These are phyloP conservation scores for Barbus barbus DNA, from an alignment of 2,113 vertebrate species.

Conservation along the genomic window DNA sequence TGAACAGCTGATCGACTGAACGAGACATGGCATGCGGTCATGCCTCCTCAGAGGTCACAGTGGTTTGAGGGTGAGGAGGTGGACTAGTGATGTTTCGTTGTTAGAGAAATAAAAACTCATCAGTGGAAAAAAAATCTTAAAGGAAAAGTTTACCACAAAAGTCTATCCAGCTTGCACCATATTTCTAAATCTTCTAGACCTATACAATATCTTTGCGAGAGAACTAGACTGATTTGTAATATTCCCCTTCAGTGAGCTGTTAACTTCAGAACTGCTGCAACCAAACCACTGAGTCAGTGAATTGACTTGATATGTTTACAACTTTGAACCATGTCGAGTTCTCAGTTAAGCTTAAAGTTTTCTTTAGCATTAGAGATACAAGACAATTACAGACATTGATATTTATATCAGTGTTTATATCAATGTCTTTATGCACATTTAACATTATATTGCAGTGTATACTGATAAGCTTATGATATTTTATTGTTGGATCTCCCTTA, in stretches of 20 bases:
- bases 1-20: constrained; percentile 2
- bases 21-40: background rate
- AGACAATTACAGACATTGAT: too few species aligned
- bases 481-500: background rate
- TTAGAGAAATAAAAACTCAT: background rate
- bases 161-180: background rate
- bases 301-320: too few species aligned
- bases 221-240: background rate
- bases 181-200: background rate
- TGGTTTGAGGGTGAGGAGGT: background rate
- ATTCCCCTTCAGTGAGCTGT: background rate
- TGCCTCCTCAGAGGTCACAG: background rate
- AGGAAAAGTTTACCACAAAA: background rate
- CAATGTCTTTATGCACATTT: too few species aligned
- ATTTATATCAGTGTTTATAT: too few species aligned
- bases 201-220: background rate
- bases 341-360: too few species aligned
- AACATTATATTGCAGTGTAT: too few species aligned
- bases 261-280: background rate
- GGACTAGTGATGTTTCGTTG: background rate
- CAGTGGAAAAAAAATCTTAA: background rate
- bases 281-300: background rate
- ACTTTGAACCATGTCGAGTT: too few species aligned
- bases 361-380: too few species aligned
- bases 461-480: background rate